Evolutionary conservation across 2,888 invertebrate genomes (phyloP).

Genomic region (Hemicrepidius hirtus): DNA sequence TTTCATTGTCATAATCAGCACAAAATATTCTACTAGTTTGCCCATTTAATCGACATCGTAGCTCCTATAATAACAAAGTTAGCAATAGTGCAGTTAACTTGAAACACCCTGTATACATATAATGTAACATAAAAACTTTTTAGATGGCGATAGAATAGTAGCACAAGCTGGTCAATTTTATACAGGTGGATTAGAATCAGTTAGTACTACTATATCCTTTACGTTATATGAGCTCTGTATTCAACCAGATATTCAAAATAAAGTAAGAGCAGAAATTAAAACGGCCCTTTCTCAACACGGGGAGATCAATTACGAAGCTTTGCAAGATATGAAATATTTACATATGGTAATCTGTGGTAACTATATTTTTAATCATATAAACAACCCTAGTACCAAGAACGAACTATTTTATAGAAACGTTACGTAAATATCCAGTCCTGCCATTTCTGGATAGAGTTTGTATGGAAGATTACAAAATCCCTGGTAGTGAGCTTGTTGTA

Average conservation of each 20-base stretch:
- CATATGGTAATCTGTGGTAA: constrained; percentile 76
- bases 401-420: constrained; percentile 70
- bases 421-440: constrained; percentile 70
- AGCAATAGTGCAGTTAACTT: too few species aligned
- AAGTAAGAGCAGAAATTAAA: constrained; percentile 73
- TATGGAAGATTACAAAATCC: constrained; percentile 62
- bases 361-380: too few species aligned
- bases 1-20: too few species aligned
- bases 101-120: too few species aligned
- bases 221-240: constrained; percentile 75
- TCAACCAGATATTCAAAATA: constrained; percentile 74
- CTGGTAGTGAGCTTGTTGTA: constrained; percentile 60
- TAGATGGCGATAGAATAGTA: constrained; percentile 75
- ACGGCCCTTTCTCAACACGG: constrained; percentile 65
- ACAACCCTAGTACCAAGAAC: too few species aligned
- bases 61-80: too few species aligned
- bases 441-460: constrained; percentile 64
- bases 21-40: too few species aligned
- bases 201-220: constrained; percentile 76
- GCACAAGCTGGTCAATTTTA: constrained; percentile 78
- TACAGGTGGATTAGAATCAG: constrained; percentile 78
- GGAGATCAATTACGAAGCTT: constrained; percentile 73
- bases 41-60: too few species aligned
- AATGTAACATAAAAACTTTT: too few species aligned
- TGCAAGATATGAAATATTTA: constrained; percentile 75